Conservation (phyloP, 2,888 invertebrate species). For the Eristalinus sepulchralis region DNA sequence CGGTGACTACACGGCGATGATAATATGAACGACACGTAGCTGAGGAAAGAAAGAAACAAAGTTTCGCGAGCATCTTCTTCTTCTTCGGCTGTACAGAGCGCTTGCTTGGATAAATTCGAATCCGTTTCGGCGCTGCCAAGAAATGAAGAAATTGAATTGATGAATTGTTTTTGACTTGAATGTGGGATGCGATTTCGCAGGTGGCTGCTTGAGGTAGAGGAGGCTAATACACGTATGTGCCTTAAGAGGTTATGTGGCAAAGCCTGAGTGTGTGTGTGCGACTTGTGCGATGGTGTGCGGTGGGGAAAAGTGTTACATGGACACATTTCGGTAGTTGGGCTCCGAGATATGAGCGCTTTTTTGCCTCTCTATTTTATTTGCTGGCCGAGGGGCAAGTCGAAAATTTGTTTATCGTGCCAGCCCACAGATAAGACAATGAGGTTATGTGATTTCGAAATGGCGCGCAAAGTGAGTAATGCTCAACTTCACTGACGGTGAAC, state of each 20-base stretch:
- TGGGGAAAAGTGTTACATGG: slow-evolving; percentile 69
- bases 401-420: slow-evolving; percentile 49
- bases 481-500: not conserved
- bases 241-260: not conserved
- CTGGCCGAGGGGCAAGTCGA: slow-evolving; percentile 16
- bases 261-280: not conserved
- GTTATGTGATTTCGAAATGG: slow-evolving; percentile 50
- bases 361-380: slow-evolving; percentile 9
- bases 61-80: slow-evolving; percentile 44
- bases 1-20: slow-evolving; percentile 21
- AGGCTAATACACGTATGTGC: slow-evolving; percentile 36
- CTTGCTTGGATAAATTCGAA: not conserved
- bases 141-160: slow-evolving; percentile 71
- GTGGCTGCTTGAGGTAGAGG: slow-evolving; percentile 50
- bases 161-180: slow-evolving; percentile 63
- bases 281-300: too few species aligned
- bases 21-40: slow-evolving; percentile 27
- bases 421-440: slow-evolving; percentile 54
- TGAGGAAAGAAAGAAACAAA: slow-evolving; percentile 13
- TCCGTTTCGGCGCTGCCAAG: slow-evolving; percentile 9
- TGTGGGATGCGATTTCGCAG: slow-evolving; percentile 66
- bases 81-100: not conserved
- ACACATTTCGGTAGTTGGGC: slow-evolving; percentile 66
- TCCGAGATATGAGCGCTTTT: not conserved
- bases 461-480: slow-evolving; percentile 14